Base-by-base conservation (phyloP, 2,797 vertebrate species). In the Orestias chungarensis region DNA sequence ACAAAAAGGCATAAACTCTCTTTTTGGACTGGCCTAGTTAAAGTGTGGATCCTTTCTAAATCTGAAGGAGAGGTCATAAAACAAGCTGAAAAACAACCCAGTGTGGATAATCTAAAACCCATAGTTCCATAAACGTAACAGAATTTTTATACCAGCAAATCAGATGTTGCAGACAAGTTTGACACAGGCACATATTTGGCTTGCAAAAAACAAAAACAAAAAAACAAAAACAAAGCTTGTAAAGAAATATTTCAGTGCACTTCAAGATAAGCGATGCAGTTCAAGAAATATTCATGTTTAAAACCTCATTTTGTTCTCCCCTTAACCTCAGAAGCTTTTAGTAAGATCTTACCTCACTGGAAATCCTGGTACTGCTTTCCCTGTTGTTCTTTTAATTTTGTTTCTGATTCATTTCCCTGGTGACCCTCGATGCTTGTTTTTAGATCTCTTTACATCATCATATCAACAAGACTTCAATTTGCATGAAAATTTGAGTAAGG, bases 321-420 rank as follows among this genome's bases (percentile, higher is more conserved):
- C 29, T 52, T 3, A 1, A 35, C 23, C 25, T 15, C 33, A 50
- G 15, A 66, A 40, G 38, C 62, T 40, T 7, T 29, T 54, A 17
- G 57, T 23, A 68, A 52, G 40, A 43, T 59, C 71, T 64, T 15
- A 62, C 65, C 29, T 70, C 49, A 65, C 65, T 70, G 38, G 38
- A 25, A 64, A 40, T 49, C 61, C 25, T 46, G 18, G 10, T 49
- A 33, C 20, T 12, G 38, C 35, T 14, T 20, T 14, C 57, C 33
- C 33, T 61, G 35, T 40, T 40, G 59, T 40, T n/a, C n/a, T 25
- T 38, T 50, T 14, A 38, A 10, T 23, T 61, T 61, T n/a, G 23
- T 40, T 40, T 62, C 59, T 40, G 35, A 40, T 62, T 62, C 59
- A 62, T 35, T n/a, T 40, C 20, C 59, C 33, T 38, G 23, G 11